Evolutionary conservation across 1,140 invertebrate genomes (phyloP), one percentile per base, ranked within the genome.

Genomic region (Drosophila parabipectinata): DNA sequence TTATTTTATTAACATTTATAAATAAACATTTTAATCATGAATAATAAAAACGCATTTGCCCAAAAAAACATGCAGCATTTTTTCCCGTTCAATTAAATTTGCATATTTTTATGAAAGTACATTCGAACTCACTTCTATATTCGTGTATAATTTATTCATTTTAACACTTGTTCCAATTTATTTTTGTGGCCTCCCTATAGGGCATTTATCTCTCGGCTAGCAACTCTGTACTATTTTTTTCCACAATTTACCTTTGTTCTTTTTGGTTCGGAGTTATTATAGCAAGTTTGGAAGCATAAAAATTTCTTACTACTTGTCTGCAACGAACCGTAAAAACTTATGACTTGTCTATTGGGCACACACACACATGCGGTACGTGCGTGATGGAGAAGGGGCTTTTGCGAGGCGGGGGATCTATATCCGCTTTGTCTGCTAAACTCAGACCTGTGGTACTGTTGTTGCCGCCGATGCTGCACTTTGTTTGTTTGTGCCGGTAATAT

Each of bases 401-500:
- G 69, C 34, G 34, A 62, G 55, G 56, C 21, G 44, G 55, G 34
- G 68, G 62, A 76, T 68, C 73, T 66, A 59, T 76, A 76, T 76
- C 61, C 66, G 62, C 73, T 76, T 57, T 58, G 47, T 53, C 62
- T 74, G 45, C 26, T 60, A 45, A 50, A 10, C 39, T n/a, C 32
- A 55, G 18, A 62, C 68, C 57, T 50, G 44, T 50, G 50, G 51
- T 61, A 26, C 32, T 37, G 30, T n/a, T 67, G 47, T 12, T 67
- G 63, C 63, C 56, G 68, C 26, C 26, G 26, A 28, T 28, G 26
- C 45, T 85, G 83, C 79, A 88, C 83, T 88, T 88, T 88, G 82
- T 87, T 87, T 87, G 82, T 82, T 87, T 87, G 83, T 83, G 79
- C 82, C 82, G 83, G 82, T 87, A 87, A 87, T 87, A 87, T 87